Conservation (phyloP, 1,140 invertebrate species). For the Parapsyche elsis region DNA sequence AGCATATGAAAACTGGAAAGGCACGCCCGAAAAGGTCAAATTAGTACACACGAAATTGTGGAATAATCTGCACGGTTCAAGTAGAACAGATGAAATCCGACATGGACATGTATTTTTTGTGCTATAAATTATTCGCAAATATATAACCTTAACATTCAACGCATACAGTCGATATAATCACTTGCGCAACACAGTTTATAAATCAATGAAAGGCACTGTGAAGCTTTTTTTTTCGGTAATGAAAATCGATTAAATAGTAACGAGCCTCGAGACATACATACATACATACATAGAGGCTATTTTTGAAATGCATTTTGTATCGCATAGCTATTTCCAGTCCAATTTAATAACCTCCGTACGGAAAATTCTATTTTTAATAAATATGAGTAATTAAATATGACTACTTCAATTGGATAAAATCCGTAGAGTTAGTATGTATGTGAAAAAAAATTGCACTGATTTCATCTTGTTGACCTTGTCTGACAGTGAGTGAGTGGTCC, state of each 20-base stretch:
- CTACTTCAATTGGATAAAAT: not conserved
- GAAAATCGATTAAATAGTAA: too few relatives aligned
- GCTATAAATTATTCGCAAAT: not conserved
- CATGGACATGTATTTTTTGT: not conserved
- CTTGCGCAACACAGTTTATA: constrained; percentile 4
- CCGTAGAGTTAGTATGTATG: too few relatives aligned
- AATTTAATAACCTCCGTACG: too few relatives aligned
- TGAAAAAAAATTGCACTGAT: not conserved
- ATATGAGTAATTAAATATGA: not conserved
- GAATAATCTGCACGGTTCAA: not conserved
- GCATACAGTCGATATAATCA: not conserved
- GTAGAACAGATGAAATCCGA: not conserved
- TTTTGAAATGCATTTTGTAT: too few relatives aligned
- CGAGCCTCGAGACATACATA: too few relatives aligned
- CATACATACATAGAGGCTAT: too few relatives aligned
- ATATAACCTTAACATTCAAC: constrained; percentile 17
- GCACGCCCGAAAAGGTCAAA: not conserved
- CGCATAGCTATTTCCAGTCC: too few relatives aligned
- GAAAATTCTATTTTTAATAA: too few relatives aligned
- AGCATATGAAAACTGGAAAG: too few relatives aligned
- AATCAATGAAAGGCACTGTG: not conserved
- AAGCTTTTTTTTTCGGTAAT: not conserved
- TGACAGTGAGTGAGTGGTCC: not conserved
- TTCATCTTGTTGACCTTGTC: constrained; percentile 18
- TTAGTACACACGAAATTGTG: not conserved